A percentile compares a stretch with the other conserved stretches of the same genome.
These are phyloP conservation scores for Pardalotus punctatus DNA, from an alignment of 2,113 vertebrate genomes.

Conservation along the genomic window DNA sequence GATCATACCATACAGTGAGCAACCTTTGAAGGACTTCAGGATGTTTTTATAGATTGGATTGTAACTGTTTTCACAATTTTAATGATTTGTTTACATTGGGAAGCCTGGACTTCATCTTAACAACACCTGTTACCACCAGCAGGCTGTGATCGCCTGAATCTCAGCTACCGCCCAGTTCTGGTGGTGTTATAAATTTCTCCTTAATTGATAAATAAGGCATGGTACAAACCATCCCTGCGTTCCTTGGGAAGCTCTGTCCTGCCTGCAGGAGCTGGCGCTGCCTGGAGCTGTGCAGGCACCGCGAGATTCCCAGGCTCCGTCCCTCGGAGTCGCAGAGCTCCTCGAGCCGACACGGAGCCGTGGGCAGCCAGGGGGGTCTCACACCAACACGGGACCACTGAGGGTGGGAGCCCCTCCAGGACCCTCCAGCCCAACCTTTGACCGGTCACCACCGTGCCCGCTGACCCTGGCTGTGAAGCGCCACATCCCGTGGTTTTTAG, in stretches of 20 bases:
- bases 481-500: fast-evolving
- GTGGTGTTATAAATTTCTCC: background rate
- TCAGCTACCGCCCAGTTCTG: background rate
- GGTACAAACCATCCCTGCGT: background rate
- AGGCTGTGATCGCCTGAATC: background rate
- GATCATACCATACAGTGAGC: background rate
- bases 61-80: background rate
- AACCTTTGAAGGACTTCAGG: background rate
- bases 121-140: background rate
- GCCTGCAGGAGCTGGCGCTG: background rate
- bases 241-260: background rate
- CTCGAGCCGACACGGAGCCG: background rate
- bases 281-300: background rate
- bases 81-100: slow-evolving; percentile 2
- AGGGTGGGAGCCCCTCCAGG: fast-evolving
- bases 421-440: fast-evolving
- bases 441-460: fast-evolving
- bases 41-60: background rate
- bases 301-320: background rate
- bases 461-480: fast-evolving
- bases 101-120: background rate
- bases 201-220: background rate
- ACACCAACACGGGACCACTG: fast-evolving
- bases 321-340: fast-evolving
- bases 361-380: fast-evolving